phyloP scores from a whole-genome alignment of 37 sponge, comb jelly and placozoan genomes.

The Theonella swinhoei region DNA sequence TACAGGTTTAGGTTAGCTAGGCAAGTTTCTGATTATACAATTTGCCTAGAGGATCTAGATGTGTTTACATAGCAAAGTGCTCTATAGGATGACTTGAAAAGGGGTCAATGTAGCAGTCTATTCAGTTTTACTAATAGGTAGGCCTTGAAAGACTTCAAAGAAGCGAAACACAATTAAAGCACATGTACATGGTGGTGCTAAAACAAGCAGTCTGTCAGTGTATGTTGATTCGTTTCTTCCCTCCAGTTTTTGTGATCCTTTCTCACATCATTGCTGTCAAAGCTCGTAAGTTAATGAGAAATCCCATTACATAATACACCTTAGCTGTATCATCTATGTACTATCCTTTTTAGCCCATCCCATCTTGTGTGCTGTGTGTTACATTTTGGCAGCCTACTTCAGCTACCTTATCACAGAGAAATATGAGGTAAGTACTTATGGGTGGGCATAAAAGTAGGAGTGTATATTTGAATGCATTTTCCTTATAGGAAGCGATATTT shows the following conservation, averaged over 20 bases:
- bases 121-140: too few species aligned
- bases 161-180: too few species aligned
- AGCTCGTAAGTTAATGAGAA: conserved; percentile 13
- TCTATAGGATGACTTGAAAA: too few species aligned
- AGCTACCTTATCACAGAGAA: conserved; percentile 66
- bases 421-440: conserved; percentile 52
- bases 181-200: too few species aligned
- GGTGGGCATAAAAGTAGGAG: not conserved
- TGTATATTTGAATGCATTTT: not conserved
- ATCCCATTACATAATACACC: not conserved
- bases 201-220: too few species aligned
- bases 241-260: conserved; percentile 31
- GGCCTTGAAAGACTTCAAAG: too few species aligned
- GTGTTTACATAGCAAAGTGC: too few species aligned
- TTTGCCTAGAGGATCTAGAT: too few species aligned
- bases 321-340: not conserved
- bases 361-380: conserved; percentile 38
- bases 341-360: conserved; percentile 15
- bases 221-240: too few species aligned
- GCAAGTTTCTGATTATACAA: too few species aligned
- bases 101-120: too few species aligned
- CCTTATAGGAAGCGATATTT: conserved; percentile 59
- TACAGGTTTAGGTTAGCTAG: too few species aligned
- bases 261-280: conserved; percentile 35
- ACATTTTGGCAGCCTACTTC: conserved; percentile 53